These are phyloP conservation scores for Crenichthys baileyi DNA, from an alignment of 2,797 vertebrate genomes.

Conservation along the genomic window DNA sequence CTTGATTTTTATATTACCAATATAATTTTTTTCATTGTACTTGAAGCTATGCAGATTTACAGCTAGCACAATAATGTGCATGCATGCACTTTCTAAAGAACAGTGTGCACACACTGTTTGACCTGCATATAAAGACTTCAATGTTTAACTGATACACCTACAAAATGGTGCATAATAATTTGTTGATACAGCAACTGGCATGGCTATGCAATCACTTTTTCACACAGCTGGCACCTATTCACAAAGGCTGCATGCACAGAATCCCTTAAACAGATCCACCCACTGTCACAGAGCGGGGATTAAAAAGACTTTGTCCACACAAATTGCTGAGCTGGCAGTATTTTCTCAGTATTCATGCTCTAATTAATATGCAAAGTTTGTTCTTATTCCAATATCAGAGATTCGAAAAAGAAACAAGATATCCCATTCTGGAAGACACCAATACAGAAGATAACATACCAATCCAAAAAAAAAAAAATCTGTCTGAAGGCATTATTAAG, in stretches of 20 bases:
- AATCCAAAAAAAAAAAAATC: constrained; percentile 41
- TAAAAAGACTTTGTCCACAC: constrained; percentile 61
- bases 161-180: constrained; percentile 8
- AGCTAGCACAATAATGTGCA: not conserved
- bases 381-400: constrained; percentile 25
- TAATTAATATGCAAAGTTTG: constrained; percentile 53
- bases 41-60: not conserved
- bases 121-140: not conserved
- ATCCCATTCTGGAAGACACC: constrained; percentile 5
- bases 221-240: constrained; percentile 12
- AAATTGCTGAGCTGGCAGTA: constrained; percentile 63
- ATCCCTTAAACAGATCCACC: constrained; percentile 15
- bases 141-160: not conserved
- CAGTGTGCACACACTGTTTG: not conserved
- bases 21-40: not conserved
- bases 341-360: constrained; percentile 63
- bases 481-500: constrained; percentile 1
- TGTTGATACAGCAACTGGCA: constrained; percentile 21
- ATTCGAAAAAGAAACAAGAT: constrained; percentile 18
- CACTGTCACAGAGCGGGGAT: constrained; percentile 26
- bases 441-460: constrained; percentile 33
- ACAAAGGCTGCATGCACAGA: not conserved
- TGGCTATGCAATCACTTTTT: constrained; percentile 22
- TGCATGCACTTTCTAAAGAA: not conserved
- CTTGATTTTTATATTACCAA: not conserved